phyloP scores from a whole-genome alignment of 1,140 invertebrate genomes.

The Nomia melanderi region DNA sequence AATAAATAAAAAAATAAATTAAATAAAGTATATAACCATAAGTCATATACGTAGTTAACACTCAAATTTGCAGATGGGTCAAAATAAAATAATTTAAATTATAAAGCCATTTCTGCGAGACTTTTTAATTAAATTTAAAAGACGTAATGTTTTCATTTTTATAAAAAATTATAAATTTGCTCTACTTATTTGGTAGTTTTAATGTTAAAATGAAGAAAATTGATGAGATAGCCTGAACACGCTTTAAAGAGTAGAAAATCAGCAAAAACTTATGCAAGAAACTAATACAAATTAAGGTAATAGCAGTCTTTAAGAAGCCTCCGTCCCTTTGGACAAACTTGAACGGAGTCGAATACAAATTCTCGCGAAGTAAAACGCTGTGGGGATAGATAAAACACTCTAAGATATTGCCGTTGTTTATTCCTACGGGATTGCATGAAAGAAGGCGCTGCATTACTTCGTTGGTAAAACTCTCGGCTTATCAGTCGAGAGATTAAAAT shows the following conservation, averaged over 20 bases:
- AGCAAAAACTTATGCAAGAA: not conserved
- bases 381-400: constrained; percentile 18
- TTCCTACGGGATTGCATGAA: constrained; percentile 40
- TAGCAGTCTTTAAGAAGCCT: not conserved
- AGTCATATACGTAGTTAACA: too few relatives aligned
- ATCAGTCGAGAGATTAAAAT: constrained; percentile 45
- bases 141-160: too few relatives aligned
- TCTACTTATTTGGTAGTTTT: too few relatives aligned
- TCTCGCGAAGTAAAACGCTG: constrained; percentile 21
- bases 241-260: not conserved
- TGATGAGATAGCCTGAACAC: too few relatives aligned
- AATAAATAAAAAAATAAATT: too few relatives aligned
- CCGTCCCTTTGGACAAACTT: constrained; percentile 35
- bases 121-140: too few relatives aligned
- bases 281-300: not conserved
- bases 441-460: not conserved
- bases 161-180: too few relatives aligned
- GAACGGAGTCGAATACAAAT: constrained; percentile 20
- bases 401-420: constrained; percentile 53
- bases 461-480: constrained; percentile 35
- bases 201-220: too few relatives aligned
- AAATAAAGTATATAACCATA: too few relatives aligned
- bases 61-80: too few relatives aligned
- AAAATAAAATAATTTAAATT: too few relatives aligned
- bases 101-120: too few relatives aligned